Percentiles rank a stretch among this genome's conserved stretches.
These are phyloP conservation scores for Charina bottae DNA, from an alignment of 2,113 vertebrate genomes.

Conservation along the genomic window DNA sequence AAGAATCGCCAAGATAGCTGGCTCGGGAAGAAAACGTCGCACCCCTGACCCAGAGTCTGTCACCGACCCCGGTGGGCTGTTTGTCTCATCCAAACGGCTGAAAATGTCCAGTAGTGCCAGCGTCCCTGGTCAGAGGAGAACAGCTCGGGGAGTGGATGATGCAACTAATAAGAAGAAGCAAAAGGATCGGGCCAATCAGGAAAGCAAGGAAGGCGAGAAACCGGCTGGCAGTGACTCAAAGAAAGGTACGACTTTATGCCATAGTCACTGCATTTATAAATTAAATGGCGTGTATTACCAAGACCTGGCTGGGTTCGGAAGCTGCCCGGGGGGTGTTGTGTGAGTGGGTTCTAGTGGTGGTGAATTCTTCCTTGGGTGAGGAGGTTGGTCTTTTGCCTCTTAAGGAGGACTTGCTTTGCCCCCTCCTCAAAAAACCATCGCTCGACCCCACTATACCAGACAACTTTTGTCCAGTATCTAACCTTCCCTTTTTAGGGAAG, in stretches of 20 bases:
- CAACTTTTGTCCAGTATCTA: neutral
- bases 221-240: conserved; percentile 60
- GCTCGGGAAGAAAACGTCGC: conserved; percentile 96
- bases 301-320: neutral
- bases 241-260: conserved; percentile 74
- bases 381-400: neutral
- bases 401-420: neutral
- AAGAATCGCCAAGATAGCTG: conserved; percentile 99
- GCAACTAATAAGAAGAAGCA: conserved; percentile 92
- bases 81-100: conserved; percentile 91
- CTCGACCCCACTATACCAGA: neutral
- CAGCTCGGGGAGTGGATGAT: conserved; percentile 76
- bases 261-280: neutral
- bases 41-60: conserved; percentile 97
- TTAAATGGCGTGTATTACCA: neutral
- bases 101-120: conserved; percentile 87
- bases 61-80: conserved; percentile 88
- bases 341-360: neutral
- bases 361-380: neutral
- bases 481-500: neutral
- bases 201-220: conserved; percentile 91
- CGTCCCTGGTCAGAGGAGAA: conserved; percentile 76
- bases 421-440: neutral
- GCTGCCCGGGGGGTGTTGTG: neutral
- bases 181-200: conserved; percentile 94